phyloP scores from a whole-genome alignment of 2,888 invertebrate genomes.

The Drosophila histrio region DNA sequence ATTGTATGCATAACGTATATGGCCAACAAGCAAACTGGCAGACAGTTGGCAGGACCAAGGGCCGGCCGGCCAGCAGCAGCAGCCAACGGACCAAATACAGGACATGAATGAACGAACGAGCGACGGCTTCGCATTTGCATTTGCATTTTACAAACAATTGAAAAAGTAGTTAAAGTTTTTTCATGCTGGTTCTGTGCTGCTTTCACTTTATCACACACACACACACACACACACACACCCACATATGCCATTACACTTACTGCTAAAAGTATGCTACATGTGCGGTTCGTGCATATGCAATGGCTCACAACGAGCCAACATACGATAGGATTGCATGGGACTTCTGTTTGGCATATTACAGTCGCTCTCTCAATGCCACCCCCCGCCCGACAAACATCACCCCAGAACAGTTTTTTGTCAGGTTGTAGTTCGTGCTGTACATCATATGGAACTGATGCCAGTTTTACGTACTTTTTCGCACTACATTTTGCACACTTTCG shows the following conservation, averaged over 20 bases:
- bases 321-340: conserved; percentile 26
- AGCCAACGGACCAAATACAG: conserved; percentile 30
- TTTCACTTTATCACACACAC: conserved; percentile 66
- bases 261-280: conserved; percentile 51
- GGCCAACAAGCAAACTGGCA: conserved; percentile 53
- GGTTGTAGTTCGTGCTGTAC: background rate
- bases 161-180: conserved; percentile 79
- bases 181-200: conserved; percentile 53
- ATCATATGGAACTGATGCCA: conserved; percentile 24
- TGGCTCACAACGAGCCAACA: conserved; percentile 47
- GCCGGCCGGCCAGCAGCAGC: no score
- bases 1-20: conserved; percentile 71
- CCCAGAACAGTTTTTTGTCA: background rate
- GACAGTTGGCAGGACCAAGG: conserved; percentile 49
- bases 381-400: background rate
- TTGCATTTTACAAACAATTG: conserved; percentile 79
- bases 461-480: conserved; percentile 42
- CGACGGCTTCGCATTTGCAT: conserved; percentile 58
- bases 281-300: conserved; percentile 61
- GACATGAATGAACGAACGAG: conserved; percentile 35
- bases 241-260: conserved; percentile 31
- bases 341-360: conserved; percentile 64
- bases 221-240: conserved; percentile 23
- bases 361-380: conserved; percentile 38
- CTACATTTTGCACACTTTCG: conserved; percentile 59